phyloP scores from a whole-genome alignment of 2,888 invertebrate species.

The Bellardia pandia region DNA sequence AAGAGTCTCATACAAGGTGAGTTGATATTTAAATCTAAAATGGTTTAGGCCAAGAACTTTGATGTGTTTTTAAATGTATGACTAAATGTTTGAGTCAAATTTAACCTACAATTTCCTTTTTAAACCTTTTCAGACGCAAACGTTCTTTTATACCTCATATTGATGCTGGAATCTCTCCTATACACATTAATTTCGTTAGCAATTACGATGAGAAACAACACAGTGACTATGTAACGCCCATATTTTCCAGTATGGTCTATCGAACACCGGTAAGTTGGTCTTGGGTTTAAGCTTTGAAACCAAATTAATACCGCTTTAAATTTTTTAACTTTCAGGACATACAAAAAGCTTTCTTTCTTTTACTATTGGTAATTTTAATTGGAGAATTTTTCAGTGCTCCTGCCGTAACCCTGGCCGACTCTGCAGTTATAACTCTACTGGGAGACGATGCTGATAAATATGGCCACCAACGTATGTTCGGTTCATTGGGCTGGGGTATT shows the following conservation, averaged over 20 bases:
- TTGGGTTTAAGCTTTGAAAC: not conserved
- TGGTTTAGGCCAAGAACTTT: no score
- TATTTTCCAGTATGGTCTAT: conserved; percentile 97
- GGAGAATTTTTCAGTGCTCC: conserved; percentile 99
- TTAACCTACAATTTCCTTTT: not conserved
- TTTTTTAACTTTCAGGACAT: conserved; percentile 87
- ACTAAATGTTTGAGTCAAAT: not conserved
- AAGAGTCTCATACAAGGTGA: conserved; percentile 76
- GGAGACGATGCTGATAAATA: conserved; percentile 96
- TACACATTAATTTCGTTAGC: conserved; percentile 89
- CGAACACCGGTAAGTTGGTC: conserved; percentile 85
- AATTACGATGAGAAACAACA: conserved; percentile 90
- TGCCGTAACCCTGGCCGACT: conserved; percentile 96
- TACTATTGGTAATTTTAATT: conserved; percentile 95
- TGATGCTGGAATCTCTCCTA: conserved; percentile 86
- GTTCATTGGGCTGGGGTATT: conserved; percentile 98
- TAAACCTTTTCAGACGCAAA: conserved; percentile 75
- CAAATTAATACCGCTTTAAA: not conserved
- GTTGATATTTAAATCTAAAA: not conserved
- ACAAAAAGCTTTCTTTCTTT: conserved; percentile 97
- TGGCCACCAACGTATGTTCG: conserved; percentile 99
- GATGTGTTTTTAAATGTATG: no score
- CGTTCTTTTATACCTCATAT: conserved; percentile 80
- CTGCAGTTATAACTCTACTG: conserved; percentile 94
- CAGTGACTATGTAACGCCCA: conserved; percentile 92